Conservation (phyloP, 2,888 invertebrate genomes). For the Luperina nickerlii region DNA sequence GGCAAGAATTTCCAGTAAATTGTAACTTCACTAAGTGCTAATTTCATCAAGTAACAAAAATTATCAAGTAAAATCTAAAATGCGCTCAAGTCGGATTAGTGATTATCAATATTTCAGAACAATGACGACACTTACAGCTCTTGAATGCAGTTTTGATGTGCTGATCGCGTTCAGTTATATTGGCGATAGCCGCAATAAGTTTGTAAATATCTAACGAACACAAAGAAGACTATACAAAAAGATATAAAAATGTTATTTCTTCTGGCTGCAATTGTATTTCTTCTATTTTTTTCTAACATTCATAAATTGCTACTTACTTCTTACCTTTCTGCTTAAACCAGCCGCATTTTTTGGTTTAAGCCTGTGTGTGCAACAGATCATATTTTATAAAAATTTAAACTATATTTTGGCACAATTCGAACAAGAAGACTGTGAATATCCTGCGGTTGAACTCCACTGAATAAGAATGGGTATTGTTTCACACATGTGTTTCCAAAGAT, state of each 20-base stretch:
- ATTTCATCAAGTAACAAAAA: not conserved
- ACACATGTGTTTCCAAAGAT: constrained; percentile 35
- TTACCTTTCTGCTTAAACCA: constrained; percentile 2
- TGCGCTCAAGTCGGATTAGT: not conserved
- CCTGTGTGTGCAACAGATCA: constrained; percentile 65
- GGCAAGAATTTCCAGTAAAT: not conserved
- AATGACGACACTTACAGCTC: not conserved
- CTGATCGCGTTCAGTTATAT: not conserved
- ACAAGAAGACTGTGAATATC: constrained; percentile 41
- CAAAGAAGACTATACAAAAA: not conserved
- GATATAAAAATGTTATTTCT: not conserved
- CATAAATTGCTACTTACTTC: not conserved
- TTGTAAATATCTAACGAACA: not conserved
- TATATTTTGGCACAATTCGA: constrained; percentile 61
- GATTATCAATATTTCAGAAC: not conserved
- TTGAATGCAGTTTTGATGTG: not conserved
- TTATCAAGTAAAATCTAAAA: not conserved
- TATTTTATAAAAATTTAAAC: constrained; percentile 69
- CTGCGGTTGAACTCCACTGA: constrained; percentile 13
- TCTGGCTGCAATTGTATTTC: not conserved
- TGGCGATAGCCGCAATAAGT: not conserved
- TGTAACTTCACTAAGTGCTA: not conserved
- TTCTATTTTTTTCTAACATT: not conserved
- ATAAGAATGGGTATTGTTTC: constrained; percentile 48
- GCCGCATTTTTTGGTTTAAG: constrained; percentile 29